Percentiles rank a stretch among this genome's conserved stretches.
These are phyloP conservation scores for Circaetus cinerascens DNA, from an alignment of 2,113 vertebrate species.

Conservation along the genomic window DNA sequence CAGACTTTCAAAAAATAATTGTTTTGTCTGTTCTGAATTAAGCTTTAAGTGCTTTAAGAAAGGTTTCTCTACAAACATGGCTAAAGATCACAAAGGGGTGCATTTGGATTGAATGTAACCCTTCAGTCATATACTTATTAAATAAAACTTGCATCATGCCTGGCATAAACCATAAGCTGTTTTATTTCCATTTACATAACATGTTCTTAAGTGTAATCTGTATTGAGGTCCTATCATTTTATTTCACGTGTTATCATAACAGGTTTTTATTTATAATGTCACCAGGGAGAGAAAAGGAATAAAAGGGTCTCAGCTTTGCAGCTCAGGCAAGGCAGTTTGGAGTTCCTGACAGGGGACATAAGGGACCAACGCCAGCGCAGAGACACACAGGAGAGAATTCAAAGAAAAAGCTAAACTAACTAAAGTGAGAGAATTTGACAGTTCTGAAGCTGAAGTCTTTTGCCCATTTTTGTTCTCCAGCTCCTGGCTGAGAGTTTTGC, in stretches of 20 bases:
- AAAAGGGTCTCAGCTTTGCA: not conserved
- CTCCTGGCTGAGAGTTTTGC: not conserved
- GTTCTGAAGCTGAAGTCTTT: not conserved
- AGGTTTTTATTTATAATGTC: not conserved
- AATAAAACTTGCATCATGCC: slow-evolving; percentile 2
- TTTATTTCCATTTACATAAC: slow-evolving; percentile 38
- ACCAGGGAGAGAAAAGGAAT: not conserved
- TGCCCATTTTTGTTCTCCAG: not conserved
- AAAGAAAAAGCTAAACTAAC: not conserved
- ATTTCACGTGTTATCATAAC: not conserved
- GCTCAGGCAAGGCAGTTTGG: not conserved
- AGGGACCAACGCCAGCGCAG: not conserved
- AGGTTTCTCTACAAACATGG: slow-evolving; percentile 47
- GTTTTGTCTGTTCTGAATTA: slow-evolving; percentile 60
- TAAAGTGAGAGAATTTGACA: not conserved
- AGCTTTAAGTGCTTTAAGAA: slow-evolving; percentile 38
- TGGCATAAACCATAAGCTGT: not conserved
- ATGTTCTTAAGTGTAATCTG: slow-evolving; percentile 24
- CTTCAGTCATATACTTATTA: slow-evolving; percentile 27
- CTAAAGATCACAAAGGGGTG: slow-evolving; percentile 48
- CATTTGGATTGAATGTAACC: slow-evolving; percentile 40
- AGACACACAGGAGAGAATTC: not conserved
- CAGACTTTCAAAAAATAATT: slow-evolving; percentile 59
- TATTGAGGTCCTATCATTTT: slow-evolving; percentile 5
- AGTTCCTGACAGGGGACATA: not conserved